Conservation (phyloP, 1,140 invertebrate genomes). For the Drosophila willistoni region DNA sequence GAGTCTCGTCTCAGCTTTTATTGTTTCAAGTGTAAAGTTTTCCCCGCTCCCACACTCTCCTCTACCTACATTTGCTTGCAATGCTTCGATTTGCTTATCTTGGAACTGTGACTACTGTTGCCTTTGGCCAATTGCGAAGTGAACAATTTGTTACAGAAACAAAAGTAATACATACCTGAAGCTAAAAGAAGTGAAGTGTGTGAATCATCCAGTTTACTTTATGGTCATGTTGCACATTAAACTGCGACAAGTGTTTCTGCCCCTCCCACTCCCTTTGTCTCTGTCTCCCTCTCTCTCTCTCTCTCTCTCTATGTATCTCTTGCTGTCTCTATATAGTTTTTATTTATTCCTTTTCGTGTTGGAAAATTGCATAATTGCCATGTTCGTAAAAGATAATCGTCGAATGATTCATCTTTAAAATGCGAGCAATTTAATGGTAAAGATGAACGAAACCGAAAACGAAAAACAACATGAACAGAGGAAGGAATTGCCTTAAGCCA, state of each 20-base stretch:
- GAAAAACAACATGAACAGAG: not conserved
- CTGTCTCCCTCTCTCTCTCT: not conserved
- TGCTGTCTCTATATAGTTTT: not conserved
- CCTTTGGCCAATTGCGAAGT: conserved; percentile 41
- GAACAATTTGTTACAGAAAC: conserved; percentile 60
- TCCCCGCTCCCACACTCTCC: conserved; percentile 3
- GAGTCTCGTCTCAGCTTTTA: conserved; percentile 50
- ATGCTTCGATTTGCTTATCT: conserved; percentile 49
- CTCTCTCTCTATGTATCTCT: not conserved
- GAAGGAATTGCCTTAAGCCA: conserved; percentile 14
- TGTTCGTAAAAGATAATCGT: conserved; percentile 40
- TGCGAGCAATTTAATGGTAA: conserved; percentile 23
- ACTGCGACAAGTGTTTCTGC: conserved; percentile 67
- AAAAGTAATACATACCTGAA: conserved; percentile 26
- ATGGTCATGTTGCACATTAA: conserved; percentile 50
- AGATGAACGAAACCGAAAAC: conserved; percentile 5
- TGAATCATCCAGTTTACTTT: conserved; percentile 50
- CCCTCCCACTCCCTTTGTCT: not conserved
- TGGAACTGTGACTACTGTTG: conserved; percentile 40
- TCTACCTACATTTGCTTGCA: not conserved
- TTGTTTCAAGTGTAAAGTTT: conserved; percentile 62
- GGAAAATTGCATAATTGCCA: conserved; percentile 72
- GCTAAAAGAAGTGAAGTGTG: conserved; percentile 13
- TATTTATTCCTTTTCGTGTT: conserved; percentile 26
- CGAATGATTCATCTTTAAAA: conserved; percentile 49